Base-by-base conservation (phyloP, 1,140 invertebrate genomes). In the Trissolcus basalis region DNA sequence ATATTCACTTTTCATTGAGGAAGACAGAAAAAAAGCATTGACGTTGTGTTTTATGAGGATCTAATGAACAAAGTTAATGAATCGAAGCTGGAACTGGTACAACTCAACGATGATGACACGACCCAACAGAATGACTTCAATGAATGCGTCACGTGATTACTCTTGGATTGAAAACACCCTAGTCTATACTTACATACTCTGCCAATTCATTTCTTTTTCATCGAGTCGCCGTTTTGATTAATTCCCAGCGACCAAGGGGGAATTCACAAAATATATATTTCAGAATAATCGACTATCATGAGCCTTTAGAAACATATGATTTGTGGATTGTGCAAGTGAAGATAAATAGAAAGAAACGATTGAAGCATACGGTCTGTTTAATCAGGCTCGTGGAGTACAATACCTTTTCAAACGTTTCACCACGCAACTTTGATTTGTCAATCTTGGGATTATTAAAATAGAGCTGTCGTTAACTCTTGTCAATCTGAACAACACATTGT, bases 51-150 rank as follows among this genome's bases (percentile, higher is more conserved):
- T 81, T 80, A 83, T 81, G 80, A 81, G 81, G 64, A 78, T 72
- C 72, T 47, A 15, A 65, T 78, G 78, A 72, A 72, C 55, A 15
- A 43, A 73, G 72, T 79, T 81, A 82, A 83, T 83, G 67, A 82
- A 83, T 80, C 74, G 78, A 49, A 68, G 63, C 48, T 81, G 75
- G 53, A 81, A 84, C 81, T 83, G 80, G 80, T 78, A 76, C 76
- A 79, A 48, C 63, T 59, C 65, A 64, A 70, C 68, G 78, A 65
- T 80, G 67, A 71, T 69, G 68, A 45, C 47, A 53, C 61, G 61
- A 65, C 43, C 56, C 50, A 50, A 50, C 67, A 77, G 79, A 82
- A 79, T 76, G 79, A 80, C 63, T 77, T 79, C 15, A 79, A 80
- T 81, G 81, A 79, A 81, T 79, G 65, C 69, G 69, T 80, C 54